These are phyloP conservation scores for Meda fulgida DNA, from an alignment of 2,797 vertebrate genomes.

Conservation along the genomic window DNA sequence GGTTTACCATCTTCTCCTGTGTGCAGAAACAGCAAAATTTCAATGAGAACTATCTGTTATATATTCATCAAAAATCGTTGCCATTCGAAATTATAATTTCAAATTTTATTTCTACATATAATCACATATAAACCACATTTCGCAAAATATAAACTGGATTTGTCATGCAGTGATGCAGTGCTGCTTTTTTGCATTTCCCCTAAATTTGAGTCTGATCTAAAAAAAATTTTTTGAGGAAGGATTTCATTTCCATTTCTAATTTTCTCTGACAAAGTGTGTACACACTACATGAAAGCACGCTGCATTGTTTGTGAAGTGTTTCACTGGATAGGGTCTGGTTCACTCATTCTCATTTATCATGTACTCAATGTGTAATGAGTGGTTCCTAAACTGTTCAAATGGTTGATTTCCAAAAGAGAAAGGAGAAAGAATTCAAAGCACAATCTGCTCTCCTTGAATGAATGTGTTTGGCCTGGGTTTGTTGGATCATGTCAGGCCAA, in stretches of 20 bases:
- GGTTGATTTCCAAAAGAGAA: conserved; percentile 17
- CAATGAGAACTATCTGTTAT: background rate
- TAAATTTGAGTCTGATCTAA: background rate
- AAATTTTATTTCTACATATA: background rate
- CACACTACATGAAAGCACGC: background rate
- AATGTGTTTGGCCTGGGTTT: background rate
- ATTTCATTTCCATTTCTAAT: background rate
- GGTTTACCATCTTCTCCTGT: conserved; percentile 87
- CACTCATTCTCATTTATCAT: conserved; percentile 57
- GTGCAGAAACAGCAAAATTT: conserved; percentile 53
- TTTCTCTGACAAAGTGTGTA: background rate
- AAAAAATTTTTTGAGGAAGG: background rate
- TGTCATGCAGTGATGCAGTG: conserved; percentile 47
- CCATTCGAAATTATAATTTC: background rate
- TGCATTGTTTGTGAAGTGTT: conserved; percentile 57
- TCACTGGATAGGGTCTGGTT: conserved; percentile 60
- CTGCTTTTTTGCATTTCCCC: background rate
- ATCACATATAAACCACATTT: background rate
- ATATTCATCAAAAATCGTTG: background rate
- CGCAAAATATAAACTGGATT: background rate
- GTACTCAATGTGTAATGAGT: background rate
- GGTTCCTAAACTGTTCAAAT: conserved; percentile 30
- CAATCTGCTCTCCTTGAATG: conserved; percentile 35
- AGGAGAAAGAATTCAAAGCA: conserved; percentile 25
- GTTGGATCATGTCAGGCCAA: conserved; percentile 5